Percentiles rank a stretch among this genome's conserved stretches.
Evolutionary conservation across 2,797 vertebrate species (phyloP).

Genomic region (Crenuchus spilurus): DNA sequence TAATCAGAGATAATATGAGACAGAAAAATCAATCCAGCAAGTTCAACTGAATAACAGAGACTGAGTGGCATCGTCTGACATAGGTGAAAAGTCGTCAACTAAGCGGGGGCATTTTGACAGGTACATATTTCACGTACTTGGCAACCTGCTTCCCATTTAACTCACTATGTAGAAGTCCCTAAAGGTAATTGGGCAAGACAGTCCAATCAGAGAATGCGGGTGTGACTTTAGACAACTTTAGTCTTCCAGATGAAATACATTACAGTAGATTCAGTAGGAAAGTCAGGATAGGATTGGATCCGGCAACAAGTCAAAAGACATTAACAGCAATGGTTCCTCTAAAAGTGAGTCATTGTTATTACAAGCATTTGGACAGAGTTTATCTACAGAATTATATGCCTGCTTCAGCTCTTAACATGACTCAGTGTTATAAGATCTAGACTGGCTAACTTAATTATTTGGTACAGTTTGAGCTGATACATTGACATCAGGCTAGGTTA

Average conservation of each 20-base stretch:
- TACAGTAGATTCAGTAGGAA: constrained; percentile 37
- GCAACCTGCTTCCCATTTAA: constrained; percentile 29
- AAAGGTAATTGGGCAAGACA: constrained; percentile 48
- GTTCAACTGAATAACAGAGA: constrained; percentile 21
- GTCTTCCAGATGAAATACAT: constrained; percentile 41
- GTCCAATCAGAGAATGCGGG: constrained; percentile 44
- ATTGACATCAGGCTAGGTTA: not conserved
- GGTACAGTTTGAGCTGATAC: not conserved
- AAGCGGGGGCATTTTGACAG: constrained; percentile 41
- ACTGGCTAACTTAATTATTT: not conserved
- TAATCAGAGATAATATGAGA: constrained; percentile 23
- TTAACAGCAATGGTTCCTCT: constrained; percentile 7
- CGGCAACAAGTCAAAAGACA: constrained; percentile 38
- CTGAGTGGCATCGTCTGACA: constrained; percentile 2
- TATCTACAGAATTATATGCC: not conserved
- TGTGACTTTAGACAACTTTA: constrained; percentile 45
- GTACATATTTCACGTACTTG: constrained; percentile 37
- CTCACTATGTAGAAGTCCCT: constrained; percentile 11
- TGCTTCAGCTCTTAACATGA: constrained; percentile 3
- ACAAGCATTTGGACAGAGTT: not conserved
- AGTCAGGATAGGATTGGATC: constrained; percentile 21
- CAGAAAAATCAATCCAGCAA: constrained; percentile 7
- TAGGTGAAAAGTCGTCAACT: not conserved
- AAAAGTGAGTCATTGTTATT: constrained; percentile 9
- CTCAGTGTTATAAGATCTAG: no score